These are phyloP conservation scores for Antrozous pallidus DNA, from an alignment of 2,797 vertebrate genomes.

Conservation along the genomic window DNA sequence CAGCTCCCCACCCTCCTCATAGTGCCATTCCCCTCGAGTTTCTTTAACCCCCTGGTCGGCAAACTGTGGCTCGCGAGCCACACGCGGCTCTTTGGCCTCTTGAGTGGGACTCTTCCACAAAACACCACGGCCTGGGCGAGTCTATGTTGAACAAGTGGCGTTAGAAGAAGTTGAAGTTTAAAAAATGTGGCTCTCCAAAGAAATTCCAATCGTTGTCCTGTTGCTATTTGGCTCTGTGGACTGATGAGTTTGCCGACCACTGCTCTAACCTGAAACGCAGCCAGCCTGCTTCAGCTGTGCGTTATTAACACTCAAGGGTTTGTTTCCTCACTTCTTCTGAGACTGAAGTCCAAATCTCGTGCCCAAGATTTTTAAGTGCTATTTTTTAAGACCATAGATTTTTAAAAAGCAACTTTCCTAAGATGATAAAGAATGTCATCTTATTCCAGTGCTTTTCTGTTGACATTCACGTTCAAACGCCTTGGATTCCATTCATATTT, in stretches of 20 bases:
- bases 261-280: constrained; percentile 45
- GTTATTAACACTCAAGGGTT: constrained; percentile 56
- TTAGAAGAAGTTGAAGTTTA: too few relatives aligned
- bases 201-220: too few relatives aligned
- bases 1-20: neutral
- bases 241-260: too few relatives aligned
- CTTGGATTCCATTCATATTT: constrained; percentile 54
- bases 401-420: neutral
- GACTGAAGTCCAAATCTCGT: neutral
- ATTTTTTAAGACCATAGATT: constrained; percentile 46
- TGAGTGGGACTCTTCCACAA: too few relatives aligned
- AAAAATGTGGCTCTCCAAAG: too few relatives aligned
- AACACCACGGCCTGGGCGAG: too few relatives aligned
- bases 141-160: too few relatives aligned
- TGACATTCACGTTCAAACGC: constrained; percentile 68
- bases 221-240: too few relatives aligned
- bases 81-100: too few relatives aligned
- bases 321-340: constrained; percentile 39
- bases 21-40: constrained; percentile 32
- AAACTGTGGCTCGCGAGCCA: too few relatives aligned
- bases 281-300: constrained; percentile 22
- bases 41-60: too few relatives aligned
- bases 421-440: constrained; percentile 9
- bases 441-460: constrained; percentile 67
- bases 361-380: neutral